Base-by-base conservation (phyloP, 2,797 vertebrate genomes). In the Chromis chromis region DNA sequence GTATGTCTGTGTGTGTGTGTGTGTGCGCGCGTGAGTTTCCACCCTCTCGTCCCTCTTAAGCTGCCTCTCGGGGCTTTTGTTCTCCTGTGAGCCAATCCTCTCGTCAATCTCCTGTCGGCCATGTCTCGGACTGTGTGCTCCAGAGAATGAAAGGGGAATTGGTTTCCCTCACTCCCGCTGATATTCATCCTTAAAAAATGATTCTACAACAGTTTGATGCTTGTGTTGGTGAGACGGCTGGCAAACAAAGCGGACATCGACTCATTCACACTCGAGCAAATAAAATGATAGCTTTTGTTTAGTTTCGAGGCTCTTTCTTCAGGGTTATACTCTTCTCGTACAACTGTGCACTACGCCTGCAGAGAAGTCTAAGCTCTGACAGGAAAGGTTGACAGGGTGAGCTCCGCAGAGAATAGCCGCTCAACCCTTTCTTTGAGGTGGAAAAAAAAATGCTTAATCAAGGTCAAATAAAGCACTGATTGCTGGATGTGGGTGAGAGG, bases 371-470 rank as follows among this genome's bases (percentile, higher is more conserved):
- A 33, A 0, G 69, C 59, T 72, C 70, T 89, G 91, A 85, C 87
- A 81, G 80, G 75, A 72, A 79, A 87, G 89, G 90, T 89, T 88
- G 87, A 88, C 64, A 21, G 70, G 88, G 72, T 85, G 78, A 89
- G 70, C 52, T 84, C 72, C 75, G 44, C 72, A 31, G 79, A 85
- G 86, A 87, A 85, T 78, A 77, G 73, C 70, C 65, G 63, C 81
- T 88, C 79, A 72, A 66, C 57, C 71, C 25, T 81, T 76, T 78
- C 21, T 75, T 44, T 59, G 52, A 71, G 64, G 59, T 53, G 50
- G 68, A 81, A 53, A 5, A 28, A 58, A 64, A 52, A 21, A 52
- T 31, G 70, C 85, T 81, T 85, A 90, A 88, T 88, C 83, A 86
- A 68, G 57, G 88, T 91, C 84, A 86, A 44, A 79, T 74, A 70